A percentile compares a stretch with the other conserved stretches of the same genome.
Evolutionary conservation across 1,140 invertebrate genomes (phyloP).

Genomic region (Parasteatoda tepidariorum): DNA sequence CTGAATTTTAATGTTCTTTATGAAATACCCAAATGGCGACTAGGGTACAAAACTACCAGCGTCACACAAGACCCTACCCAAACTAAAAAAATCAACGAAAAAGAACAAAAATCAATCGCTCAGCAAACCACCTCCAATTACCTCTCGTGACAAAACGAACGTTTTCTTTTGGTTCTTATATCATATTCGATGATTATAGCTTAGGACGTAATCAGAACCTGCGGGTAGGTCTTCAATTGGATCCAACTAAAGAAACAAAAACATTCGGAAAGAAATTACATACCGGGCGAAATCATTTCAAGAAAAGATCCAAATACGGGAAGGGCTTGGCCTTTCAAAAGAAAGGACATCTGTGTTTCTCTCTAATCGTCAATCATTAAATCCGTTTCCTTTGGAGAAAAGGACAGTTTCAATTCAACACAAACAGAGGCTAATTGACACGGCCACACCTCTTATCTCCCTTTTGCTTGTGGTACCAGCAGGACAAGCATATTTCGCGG

Average conservation of each 20-base stretch:
- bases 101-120: constrained; percentile 40
- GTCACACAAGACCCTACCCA: not conserved
- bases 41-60: not conserved
- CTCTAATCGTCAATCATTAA: constrained; percentile 57
- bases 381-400: constrained; percentile 11
- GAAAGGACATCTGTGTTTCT: constrained; percentile 52
- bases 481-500: constrained; percentile 41
- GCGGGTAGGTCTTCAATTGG: constrained; percentile 12
- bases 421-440: constrained; percentile 56
- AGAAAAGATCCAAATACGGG: constrained; percentile 10
- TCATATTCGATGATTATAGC: constrained; percentile 38
- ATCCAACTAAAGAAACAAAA: constrained; percentile 1
- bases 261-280: constrained; percentile 48
- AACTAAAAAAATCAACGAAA: not conserved
- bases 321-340: constrained; percentile 31
- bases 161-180: constrained; percentile 10
- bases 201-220: constrained; percentile 7
- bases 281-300: constrained; percentile 11
- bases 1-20: no score
- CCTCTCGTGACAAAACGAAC: constrained; percentile 31
- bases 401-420: constrained; percentile 45
- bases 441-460: constrained; percentile 35
- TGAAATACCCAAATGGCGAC: no score
- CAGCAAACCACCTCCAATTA: constrained; percentile 26
- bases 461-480: not conserved